Percentiles rank a stretch among this genome's conserved stretches.
Evolutionary conservation across 2,888 invertebrate species (phyloP).

Genomic region (Conops quadrifasciatus): DNA sequence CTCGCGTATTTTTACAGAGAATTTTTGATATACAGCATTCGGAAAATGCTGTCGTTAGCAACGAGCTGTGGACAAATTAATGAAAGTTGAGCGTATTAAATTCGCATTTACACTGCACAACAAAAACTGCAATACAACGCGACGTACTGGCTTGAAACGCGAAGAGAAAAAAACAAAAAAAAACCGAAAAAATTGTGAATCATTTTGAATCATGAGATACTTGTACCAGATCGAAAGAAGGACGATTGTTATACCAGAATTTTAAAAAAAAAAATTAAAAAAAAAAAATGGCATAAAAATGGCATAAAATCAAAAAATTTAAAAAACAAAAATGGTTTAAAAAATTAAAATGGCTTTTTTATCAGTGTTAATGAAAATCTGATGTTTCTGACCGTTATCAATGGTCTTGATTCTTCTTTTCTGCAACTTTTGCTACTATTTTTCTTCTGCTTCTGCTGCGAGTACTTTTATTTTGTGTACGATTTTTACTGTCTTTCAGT

Average conservation of each 20-base stretch:
- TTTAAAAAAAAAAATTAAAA: not conserved
- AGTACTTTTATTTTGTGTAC: not conserved
- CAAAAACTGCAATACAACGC: not conserved
- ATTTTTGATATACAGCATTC: conserved; percentile 23
- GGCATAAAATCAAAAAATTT: too few relatives aligned
- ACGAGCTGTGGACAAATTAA: conserved; percentile 31
- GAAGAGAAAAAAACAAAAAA: too few relatives aligned
- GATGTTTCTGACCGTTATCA: too few relatives aligned
- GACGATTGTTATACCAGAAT: not conserved
- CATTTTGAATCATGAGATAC: not conserved
- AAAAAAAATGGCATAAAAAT: too few relatives aligned
- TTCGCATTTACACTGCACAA: conserved; percentile 17
- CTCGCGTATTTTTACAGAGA: not conserved
- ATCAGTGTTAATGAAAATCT: too few relatives aligned
- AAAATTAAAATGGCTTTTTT: too few relatives aligned
- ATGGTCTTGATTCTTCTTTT: too few relatives aligned
- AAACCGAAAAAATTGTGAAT: not conserved
- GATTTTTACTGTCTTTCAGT: not conserved
- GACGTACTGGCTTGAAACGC: too few relatives aligned
- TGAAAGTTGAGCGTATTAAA: conserved; percentile 34
- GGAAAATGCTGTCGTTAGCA: conserved; percentile 32
- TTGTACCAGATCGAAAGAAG: not conserved
- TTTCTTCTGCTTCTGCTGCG: too few relatives aligned
- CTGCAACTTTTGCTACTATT: too few relatives aligned
- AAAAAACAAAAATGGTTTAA: too few relatives aligned